These are phyloP conservation scores for Bolinopsis microptera DNA, from an alignment of 37 sponge, comb jelly and placozoan species.

Conservation along the genomic window DNA sequence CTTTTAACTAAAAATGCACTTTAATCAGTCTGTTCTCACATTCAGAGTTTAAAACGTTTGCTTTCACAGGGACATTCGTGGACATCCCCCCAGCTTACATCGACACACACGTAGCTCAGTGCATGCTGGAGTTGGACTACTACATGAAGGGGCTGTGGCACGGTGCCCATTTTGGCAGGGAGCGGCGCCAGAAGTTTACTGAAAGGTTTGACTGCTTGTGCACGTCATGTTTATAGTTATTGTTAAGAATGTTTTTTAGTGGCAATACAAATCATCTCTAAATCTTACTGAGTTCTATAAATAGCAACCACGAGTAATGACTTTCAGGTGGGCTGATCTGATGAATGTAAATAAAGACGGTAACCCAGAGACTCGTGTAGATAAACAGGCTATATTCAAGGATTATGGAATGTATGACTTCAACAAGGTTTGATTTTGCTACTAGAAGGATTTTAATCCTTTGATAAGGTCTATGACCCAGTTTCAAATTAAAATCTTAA, in stretches of 20 bases:
- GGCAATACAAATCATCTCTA: too few species aligned
- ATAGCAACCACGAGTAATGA: too few species aligned
- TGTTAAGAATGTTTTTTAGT: neutral
- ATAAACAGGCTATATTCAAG: constrained; percentile 33
- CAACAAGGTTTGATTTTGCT: constrained; percentile 20
- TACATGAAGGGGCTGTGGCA: constrained; percentile 55
- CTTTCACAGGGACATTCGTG: constrained; percentile 42
- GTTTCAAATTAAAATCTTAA: too few species aligned
- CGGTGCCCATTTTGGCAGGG: constrained; percentile 60
- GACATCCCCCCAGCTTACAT: constrained; percentile 66
- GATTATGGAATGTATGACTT: constrained; percentile 65
- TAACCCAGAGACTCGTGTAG: constrained; percentile 46
- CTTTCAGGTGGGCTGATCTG: constrained; percentile 46
- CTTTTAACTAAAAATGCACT: too few species aligned
- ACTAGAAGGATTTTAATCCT: neutral
- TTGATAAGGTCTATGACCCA: neutral
- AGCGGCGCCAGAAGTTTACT: constrained; percentile 49
- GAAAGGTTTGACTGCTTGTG: too few species aligned
- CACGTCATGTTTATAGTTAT: too few species aligned
- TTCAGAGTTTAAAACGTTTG: too few species aligned
- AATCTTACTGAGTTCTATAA: too few species aligned
- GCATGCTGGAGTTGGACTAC: constrained; percentile 55
- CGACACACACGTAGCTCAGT: constrained; percentile 59
- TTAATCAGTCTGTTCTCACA: neutral
- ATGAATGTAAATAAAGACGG: constrained; percentile 65